Conservation (phyloP, 2,113 vertebrate species). For the Nycticorax nycticorax region DNA sequence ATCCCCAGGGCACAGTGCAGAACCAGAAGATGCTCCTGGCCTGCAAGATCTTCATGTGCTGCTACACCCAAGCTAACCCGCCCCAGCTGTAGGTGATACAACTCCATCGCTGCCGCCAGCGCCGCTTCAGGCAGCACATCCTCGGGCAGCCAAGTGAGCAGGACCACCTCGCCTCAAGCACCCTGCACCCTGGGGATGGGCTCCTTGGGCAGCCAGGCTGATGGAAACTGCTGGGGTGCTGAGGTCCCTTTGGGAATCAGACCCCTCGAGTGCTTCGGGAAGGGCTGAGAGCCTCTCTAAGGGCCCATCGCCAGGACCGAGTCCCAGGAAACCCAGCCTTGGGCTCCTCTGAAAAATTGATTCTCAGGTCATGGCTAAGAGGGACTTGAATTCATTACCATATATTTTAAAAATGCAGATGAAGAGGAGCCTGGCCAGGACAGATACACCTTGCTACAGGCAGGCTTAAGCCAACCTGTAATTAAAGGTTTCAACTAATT, state of each 20-base stretch:
- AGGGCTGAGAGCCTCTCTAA: background rate
- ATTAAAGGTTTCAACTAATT: background rate
- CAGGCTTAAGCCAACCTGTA: background rate
- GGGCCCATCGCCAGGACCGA: background rate
- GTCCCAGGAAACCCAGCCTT: background rate
- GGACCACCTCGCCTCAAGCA: background rate
- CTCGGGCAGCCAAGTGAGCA: background rate
- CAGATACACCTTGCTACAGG: background rate
- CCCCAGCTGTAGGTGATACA: background rate
- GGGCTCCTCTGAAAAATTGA: background rate
- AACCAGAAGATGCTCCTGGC: background rate
- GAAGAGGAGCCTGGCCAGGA: background rate
- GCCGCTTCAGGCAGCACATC: background rate
- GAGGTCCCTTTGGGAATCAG: background rate
- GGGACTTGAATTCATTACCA: background rate
- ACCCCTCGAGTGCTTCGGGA: background rate
- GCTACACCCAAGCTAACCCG: background rate
- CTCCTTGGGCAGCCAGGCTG: background rate
- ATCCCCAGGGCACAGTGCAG: background rate
- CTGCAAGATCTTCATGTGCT: background rate
- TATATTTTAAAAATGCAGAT: background rate
- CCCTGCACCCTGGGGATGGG: fast-evolving
- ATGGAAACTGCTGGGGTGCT: background rate
- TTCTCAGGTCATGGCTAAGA: background rate
- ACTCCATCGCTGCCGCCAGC: fast-evolving